Evolutionary conservation across 2,888 invertebrate genomes (phyloP).

Genomic region (Abscondita cerata): DNA sequence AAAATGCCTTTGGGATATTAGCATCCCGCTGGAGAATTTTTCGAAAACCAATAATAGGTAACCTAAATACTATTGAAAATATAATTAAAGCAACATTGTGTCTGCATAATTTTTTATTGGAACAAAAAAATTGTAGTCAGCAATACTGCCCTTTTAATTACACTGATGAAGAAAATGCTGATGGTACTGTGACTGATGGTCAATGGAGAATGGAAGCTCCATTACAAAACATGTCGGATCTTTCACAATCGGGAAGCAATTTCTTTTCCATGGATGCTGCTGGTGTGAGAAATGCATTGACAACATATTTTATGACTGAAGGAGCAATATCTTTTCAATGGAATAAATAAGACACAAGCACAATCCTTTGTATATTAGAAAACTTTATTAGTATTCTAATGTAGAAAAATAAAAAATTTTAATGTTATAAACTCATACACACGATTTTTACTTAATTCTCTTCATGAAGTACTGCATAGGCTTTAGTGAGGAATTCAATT

Average conservation of each 20-base stretch:
- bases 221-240: background rate
- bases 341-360: too few relatives aligned
- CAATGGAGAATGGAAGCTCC: background rate
- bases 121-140: too few relatives aligned
- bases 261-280: background rate
- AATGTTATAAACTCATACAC: background rate
- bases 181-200: too few relatives aligned
- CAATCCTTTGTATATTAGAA: too few relatives aligned
- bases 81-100: background rate
- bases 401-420: background rate
- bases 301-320: background rate
- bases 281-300: background rate
- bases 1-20: conserved; percentile 1
- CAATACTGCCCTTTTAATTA: too few relatives aligned
- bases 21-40: background rate
- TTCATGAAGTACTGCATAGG: background rate
- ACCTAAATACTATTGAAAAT: too few relatives aligned
- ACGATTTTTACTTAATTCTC: background rate
- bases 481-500: too few relatives aligned
- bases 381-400: too few relatives aligned
- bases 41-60: too few relatives aligned
- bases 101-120: background rate
- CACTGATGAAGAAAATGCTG: too few relatives aligned
- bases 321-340: background rate
- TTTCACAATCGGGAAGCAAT: background rate